Percentiles rank a stretch among this genome's conserved stretches.
Conservation (phyloP, 2,888 invertebrate genomes). For the Tiliacea citrago region DNA sequence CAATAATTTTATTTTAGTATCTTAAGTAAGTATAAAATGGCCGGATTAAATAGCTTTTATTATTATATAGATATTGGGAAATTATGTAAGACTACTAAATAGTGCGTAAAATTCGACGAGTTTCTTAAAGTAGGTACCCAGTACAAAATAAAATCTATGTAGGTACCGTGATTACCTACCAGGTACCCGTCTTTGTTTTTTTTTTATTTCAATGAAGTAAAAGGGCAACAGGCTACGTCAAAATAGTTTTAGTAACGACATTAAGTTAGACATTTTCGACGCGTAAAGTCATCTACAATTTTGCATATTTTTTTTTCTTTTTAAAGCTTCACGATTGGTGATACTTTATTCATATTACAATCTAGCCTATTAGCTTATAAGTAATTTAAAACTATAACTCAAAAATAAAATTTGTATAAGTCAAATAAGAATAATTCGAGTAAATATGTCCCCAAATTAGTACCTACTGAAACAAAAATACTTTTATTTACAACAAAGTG, state of each 20-base stretch:
- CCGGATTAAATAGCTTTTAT: too few species aligned
- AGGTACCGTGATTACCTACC: neutral
- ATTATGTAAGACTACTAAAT: neutral
- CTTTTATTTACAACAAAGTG: too few species aligned
- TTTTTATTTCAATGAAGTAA: neutral
- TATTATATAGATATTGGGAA: neutral
- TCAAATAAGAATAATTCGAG: neutral
- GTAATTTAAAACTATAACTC: too few species aligned
- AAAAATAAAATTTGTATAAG: neutral
- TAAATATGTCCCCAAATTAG: neutral
- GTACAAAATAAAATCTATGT: neutral
- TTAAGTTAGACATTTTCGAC: neutral
- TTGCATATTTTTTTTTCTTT: too few species aligned
- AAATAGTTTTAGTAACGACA: too few species aligned
- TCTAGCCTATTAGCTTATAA: too few species aligned
- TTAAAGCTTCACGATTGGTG: too few species aligned
- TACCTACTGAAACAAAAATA: neutral
- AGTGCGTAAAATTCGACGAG: neutral
- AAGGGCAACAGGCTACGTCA: neutral
- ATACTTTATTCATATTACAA: too few species aligned
- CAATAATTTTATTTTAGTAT: too few species aligned
- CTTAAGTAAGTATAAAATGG: too few species aligned
- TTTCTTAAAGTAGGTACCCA: neutral
- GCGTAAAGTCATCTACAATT: neutral
- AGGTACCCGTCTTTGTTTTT: neutral